A percentile compares a stretch with the other conserved stretches of the same genome.
Conservation (phyloP, 2,113 vertebrate genomes). For the Petroica traversi region DNA sequence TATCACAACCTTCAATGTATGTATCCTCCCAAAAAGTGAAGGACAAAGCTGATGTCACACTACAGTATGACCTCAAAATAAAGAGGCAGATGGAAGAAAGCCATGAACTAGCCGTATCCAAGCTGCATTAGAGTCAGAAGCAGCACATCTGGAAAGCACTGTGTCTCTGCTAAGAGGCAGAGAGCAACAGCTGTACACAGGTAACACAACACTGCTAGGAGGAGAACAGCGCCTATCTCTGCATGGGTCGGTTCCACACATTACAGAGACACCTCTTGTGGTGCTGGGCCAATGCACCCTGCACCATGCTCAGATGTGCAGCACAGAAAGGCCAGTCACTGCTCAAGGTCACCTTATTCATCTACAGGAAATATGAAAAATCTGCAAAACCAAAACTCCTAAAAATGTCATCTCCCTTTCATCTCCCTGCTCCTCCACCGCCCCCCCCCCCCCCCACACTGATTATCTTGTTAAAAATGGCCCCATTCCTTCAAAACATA, state of each 20-base stretch:
- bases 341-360: neutral
- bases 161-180: neutral
- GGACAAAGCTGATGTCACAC: neutral
- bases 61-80: neutral
- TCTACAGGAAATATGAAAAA: neutral
- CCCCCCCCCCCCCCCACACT: neutral
- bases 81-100: neutral
- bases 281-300: neutral
- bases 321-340: neutral
- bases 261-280: rapidly evolving
- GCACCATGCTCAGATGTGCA: rapidly evolving
- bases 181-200: neutral
- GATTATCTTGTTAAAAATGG: neutral
- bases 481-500: neutral
- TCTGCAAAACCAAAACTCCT: neutral
- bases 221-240: neutral
- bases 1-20: neutral
- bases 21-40: neutral
- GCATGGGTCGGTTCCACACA: rapidly evolving
- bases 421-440: neutral
- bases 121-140: neutral
- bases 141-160: neutral
- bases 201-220: neutral
- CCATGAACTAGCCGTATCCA: neutral
- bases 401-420: neutral